Percentiles rank a stretch among this genome's conserved stretches.
These are phyloP conservation scores for Lasioglossum vierecki DNA, from an alignment of 2,888 invertebrate species.

Conservation along the genomic window DNA sequence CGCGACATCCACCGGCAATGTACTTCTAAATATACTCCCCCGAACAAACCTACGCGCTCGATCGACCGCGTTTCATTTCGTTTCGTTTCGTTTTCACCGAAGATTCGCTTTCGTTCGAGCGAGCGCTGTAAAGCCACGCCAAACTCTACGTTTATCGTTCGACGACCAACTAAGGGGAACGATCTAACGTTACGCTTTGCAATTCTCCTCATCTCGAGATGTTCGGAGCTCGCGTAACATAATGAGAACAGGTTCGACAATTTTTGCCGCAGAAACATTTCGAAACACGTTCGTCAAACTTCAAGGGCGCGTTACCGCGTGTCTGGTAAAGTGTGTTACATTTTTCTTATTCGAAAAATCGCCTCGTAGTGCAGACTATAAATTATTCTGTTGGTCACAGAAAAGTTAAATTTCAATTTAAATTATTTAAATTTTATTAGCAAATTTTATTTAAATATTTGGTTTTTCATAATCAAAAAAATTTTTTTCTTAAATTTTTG, in stretches of 20 bases:
- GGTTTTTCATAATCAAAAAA: too few species aligned
- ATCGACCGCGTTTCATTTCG: constrained; percentile 16
- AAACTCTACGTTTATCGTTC: neutral
- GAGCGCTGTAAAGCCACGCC: neutral
- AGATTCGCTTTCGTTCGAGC: constrained; percentile 6
- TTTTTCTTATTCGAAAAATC: neutral
- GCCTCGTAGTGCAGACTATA: neutral
- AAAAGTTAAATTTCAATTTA: too few species aligned
- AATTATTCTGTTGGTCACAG: too few species aligned
- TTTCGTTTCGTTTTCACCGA: neutral
- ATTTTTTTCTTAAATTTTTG: too few species aligned
- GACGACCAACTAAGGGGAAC: too few species aligned
- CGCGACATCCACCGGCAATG: neutral
- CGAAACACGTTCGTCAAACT: neutral
- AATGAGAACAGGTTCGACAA: neutral
- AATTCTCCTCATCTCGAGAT: neutral
- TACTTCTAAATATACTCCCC: constrained; percentile 5
- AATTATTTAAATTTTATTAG: too few species aligned
- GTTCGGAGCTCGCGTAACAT: neutral
- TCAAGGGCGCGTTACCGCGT: neutral
- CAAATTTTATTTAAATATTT: too few species aligned
- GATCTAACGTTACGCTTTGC: neutral
- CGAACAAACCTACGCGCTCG: neutral
- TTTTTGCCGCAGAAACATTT: neutral
- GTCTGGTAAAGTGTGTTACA: neutral